Evolutionary conservation across 2,113 vertebrate genomes (phyloP).

Genomic region (Bufo bufo): DNA sequence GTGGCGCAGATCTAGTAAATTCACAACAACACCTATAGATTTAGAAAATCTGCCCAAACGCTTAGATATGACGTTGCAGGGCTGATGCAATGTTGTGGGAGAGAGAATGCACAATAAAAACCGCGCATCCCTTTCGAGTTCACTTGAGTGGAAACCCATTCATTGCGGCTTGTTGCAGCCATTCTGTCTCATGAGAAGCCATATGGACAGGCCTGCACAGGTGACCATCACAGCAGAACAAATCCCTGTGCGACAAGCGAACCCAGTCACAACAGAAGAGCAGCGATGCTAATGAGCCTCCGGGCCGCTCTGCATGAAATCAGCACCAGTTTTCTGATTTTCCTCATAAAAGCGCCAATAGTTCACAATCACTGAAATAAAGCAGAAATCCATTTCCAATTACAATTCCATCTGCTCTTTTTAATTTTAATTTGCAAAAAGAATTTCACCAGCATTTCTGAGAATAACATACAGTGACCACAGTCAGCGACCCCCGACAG

Average conservation of each 20-base stretch:
- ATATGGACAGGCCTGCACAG: background rate
- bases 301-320: background rate
- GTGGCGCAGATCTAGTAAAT: too few species aligned
- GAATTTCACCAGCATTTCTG: background rate
- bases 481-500: too few species aligned
- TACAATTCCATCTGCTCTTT: background rate
- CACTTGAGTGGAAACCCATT: background rate
- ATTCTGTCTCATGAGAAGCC: background rate
- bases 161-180: background rate
- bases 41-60: too few species aligned
- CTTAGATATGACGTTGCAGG: too few species aligned
- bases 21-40: too few species aligned
- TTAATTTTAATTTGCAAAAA: background rate
- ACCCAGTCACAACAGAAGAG: background rate
- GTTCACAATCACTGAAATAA: background rate
- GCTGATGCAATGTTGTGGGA: background rate
- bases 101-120: background rate
- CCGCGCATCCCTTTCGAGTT: background rate
- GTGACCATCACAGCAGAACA: conserved; percentile 1
- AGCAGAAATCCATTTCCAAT: background rate
- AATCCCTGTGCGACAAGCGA: background rate
- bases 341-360: background rate
- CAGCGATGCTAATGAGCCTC: background rate
- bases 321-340: background rate
- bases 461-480: too few species aligned